phyloP scores from a whole-genome alignment of 2,113 vertebrate species.

The Drymodes brunneopygia region DNA sequence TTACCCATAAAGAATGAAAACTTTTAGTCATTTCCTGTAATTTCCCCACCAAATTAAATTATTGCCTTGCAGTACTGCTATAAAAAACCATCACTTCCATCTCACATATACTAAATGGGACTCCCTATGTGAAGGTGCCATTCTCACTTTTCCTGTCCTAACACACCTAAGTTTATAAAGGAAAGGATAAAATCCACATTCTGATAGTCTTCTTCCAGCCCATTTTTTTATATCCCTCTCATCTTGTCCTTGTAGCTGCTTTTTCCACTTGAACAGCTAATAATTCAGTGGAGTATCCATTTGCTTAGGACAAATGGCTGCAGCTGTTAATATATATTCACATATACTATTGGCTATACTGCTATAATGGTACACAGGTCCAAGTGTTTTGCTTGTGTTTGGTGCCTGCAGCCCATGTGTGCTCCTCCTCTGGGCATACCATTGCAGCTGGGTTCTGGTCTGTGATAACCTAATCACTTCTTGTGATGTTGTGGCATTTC shows the following conservation, averaged over 20 bases:
- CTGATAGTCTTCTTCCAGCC: neutral
- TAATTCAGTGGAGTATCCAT: neutral
- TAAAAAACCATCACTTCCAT: neutral
- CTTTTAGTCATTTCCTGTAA: neutral
- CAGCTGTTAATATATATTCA: neutral
- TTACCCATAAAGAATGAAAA: neutral
- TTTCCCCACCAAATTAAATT: neutral
- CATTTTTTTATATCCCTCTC: neutral
- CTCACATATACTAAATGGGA: neutral
- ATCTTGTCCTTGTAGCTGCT: neutral
- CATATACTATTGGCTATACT: no score
- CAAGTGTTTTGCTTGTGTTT: neutral
- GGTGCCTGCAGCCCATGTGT: neutral
- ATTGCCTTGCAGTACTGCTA: neutral
- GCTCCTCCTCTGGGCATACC: neutral
- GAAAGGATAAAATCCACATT: neutral
- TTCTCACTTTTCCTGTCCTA: neutral
- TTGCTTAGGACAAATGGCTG: neutral
- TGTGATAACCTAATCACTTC: neutral
- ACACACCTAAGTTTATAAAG: neutral
- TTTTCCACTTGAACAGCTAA: neutral
- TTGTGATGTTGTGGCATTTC: neutral
- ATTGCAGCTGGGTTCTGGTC: neutral
- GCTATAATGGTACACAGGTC: neutral
- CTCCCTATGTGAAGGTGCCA: neutral